These are phyloP conservation scores for Gymnocypris eckloni DNA, from an alignment of 2,797 vertebrate genomes.

Conservation along the genomic window DNA sequence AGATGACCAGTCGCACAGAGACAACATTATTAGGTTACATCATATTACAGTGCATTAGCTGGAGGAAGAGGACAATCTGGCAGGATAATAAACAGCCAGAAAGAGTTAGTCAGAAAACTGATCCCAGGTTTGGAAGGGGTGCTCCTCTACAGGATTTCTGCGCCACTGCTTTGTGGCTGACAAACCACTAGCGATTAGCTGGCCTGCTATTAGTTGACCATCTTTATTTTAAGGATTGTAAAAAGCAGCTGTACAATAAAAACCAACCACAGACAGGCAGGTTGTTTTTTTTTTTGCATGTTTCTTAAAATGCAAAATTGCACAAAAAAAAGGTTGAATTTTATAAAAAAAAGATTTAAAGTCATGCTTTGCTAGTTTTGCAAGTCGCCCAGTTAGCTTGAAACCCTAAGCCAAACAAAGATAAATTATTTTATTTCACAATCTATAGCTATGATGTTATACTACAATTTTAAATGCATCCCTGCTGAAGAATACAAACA, in stretches of 20 bases:
- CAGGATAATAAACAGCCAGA: slow-evolving; percentile 44
- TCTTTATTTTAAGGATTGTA: slow-evolving; percentile 47
- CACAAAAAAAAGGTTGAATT: neutral
- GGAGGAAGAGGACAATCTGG: slow-evolving; percentile 53
- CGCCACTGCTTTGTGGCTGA: slow-evolving; percentile 40
- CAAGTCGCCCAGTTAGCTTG: neutral
- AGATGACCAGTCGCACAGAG: slow-evolving; percentile 69
- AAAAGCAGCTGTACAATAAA: neutral
- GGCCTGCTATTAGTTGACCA: slow-evolving; percentile 56
- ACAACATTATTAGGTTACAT: slow-evolving; percentile 76
- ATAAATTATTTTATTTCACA: too few relatives aligned
- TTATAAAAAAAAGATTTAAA: neutral
- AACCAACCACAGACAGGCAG: neutral
- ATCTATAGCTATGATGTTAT: neutral
- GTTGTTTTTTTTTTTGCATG: too few relatives aligned
- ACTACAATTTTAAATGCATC: neutral
- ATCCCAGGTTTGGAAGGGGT: slow-evolving; percentile 25
- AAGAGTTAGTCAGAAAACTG: slow-evolving; percentile 51
- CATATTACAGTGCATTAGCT: slow-evolving; percentile 58
- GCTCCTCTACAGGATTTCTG: neutral
- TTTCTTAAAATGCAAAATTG: neutral
- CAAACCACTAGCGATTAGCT: slow-evolving; percentile 45
- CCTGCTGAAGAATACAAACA: neutral
- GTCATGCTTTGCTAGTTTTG: neutral
- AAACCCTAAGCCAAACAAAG: neutral